Percentiles rank a stretch among this genome's conserved stretches.
Evolutionary conservation across 2,113 vertebrate genomes (phyloP).

Genomic region (Otus sunia): DNA sequence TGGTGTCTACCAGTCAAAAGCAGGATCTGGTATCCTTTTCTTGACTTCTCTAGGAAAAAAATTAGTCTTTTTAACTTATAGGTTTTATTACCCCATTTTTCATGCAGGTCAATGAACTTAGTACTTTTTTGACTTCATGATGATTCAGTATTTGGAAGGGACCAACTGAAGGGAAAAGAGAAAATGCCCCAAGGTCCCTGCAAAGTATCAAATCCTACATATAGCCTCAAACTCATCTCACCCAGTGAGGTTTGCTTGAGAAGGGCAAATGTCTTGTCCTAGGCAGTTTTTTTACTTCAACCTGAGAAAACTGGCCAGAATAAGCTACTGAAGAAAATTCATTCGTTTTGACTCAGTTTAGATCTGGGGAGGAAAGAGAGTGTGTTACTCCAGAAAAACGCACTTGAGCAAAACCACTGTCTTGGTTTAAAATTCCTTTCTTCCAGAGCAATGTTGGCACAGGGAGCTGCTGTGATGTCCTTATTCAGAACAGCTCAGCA

Average conservation of each 20-base stretch:
- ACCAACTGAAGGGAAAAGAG: neutral
- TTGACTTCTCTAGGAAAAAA: neutral
- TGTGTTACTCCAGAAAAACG: neutral
- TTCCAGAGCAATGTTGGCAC: neutral
- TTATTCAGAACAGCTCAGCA: neutral
- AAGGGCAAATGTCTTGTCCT: neutral
- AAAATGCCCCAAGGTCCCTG: neutral
- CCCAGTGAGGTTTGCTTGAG: fast-evolving
- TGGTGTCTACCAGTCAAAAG: neutral
- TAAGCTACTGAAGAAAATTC: neutral
- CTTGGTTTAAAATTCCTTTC: neutral
- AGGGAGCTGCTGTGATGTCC: neutral
- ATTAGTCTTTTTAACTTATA: neutral
- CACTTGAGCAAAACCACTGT: neutral
- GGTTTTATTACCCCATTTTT: neutral
- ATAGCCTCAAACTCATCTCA: neutral
- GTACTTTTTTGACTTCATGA: neutral
- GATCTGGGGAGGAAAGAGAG: no score
- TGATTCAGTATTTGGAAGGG: neutral
- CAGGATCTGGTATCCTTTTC: neutral
- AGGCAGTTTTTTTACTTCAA: neutral
- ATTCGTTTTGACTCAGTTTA: neutral
- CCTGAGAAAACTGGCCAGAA: neutral
- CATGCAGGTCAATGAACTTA: neutral
- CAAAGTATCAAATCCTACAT: neutral